Percentiles rank a stretch among this genome's conserved stretches.
Evolutionary conservation across 1,140 invertebrate genomes (phyloP).

Genomic region (Dolichoris vasculosae): DNA sequence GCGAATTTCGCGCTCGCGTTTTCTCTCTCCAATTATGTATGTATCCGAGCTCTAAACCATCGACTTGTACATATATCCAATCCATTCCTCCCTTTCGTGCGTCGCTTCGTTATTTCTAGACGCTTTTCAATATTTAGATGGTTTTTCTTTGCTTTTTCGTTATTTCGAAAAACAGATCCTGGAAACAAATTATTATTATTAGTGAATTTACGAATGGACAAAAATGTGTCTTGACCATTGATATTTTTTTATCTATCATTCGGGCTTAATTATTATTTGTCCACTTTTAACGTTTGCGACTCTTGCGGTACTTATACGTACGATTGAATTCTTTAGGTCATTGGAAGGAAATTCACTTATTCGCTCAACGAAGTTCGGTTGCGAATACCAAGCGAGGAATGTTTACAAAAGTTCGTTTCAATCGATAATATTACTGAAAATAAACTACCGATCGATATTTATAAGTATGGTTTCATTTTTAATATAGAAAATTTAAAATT

Average conservation of each 20-base stretch:
- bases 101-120: constrained; percentile 5
- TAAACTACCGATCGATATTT: background rate
- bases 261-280: background rate
- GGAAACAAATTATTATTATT: background rate
- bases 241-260: background rate
- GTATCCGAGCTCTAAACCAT: background rate
- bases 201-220: background rate
- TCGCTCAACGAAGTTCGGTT: background rate
- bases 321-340: background rate
- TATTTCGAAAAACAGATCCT: background rate
- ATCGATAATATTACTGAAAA: background rate
- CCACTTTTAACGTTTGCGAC: background rate
- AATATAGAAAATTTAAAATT: background rate
- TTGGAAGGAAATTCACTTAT: background rate
- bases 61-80: constrained; percentile 41
- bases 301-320: background rate
- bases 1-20: constrained; percentile 57
- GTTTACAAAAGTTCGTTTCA: background rate
- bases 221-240: background rate
- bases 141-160: background rate
- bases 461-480: background rate
- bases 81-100: constrained; percentile 22
- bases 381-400: background rate
- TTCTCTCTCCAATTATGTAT: background rate
- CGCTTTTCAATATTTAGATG: constrained; percentile 8